Evolutionary conservation across 2,113 vertebrate species (phyloP).

Genomic region (Tragelaphus buxtoni): DNA sequence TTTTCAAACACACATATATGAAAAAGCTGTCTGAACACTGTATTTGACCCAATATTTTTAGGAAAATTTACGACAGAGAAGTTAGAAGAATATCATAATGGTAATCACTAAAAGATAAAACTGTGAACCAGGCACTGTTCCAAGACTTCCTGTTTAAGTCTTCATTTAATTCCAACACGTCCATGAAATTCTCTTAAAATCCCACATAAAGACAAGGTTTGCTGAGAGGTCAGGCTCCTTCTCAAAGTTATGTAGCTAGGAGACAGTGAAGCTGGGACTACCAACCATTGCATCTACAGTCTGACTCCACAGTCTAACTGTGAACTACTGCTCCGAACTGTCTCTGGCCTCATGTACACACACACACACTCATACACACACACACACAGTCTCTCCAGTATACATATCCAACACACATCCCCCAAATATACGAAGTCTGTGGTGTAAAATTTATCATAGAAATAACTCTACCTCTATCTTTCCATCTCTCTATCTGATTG

Average conservation of each 20-base stretch:
- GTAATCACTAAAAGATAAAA: not conserved
- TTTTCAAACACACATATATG: not conserved
- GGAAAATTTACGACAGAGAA: not conserved
- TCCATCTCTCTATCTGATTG: not conserved
- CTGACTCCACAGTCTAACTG: not conserved
- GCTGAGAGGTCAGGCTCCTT: not conserved
- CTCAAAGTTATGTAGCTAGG: not conserved
- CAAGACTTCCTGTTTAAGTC: not conserved
- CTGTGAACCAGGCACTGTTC: not conserved
- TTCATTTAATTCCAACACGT: not conserved
- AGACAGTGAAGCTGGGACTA: not conserved
- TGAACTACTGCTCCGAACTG: not conserved
- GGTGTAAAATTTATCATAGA: not conserved
- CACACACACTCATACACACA: not conserved
- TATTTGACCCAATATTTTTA: not conserved
- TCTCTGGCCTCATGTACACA: not conserved
- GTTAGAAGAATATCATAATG: not conserved
- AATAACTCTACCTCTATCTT: not conserved
- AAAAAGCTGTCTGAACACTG: not conserved
- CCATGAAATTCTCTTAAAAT: not conserved
- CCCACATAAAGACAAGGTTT: not conserved
- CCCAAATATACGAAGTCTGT: not conserved
- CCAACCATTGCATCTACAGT: not conserved
- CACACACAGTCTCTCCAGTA: not conserved
- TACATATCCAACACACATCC: no score